These are phyloP conservation scores for Mythimna impura DNA, from an alignment of 2,888 invertebrate species.

Conservation along the genomic window DNA sequence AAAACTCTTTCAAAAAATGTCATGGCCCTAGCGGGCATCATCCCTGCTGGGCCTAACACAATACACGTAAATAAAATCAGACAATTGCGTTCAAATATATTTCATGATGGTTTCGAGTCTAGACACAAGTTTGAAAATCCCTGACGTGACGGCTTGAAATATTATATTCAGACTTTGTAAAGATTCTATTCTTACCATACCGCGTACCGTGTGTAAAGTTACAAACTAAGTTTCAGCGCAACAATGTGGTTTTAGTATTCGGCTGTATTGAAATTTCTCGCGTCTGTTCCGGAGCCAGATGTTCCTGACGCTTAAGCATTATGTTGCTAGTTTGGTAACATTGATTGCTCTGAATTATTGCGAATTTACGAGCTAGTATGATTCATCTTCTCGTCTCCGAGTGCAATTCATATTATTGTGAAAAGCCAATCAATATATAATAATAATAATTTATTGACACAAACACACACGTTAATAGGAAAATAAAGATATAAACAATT, in stretches of 20 bases:
- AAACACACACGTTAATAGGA: no score
- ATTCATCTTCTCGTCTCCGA: background rate
- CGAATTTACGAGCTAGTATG: background rate
- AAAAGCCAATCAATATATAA: background rate
- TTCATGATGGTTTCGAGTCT: background rate
- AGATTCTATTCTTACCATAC: slow-evolving; percentile 29
- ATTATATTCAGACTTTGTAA: slow-evolving; percentile 32
- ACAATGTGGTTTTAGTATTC: slow-evolving; percentile 32
- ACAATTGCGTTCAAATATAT: background rate
- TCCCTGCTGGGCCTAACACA: no score
- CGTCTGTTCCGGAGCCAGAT: slow-evolving; percentile 14
- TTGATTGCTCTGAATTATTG: background rate
- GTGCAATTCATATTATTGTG: background rate
- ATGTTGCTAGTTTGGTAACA: no score
- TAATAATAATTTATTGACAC: no score
- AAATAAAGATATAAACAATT: no score
- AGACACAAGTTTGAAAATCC: background rate
- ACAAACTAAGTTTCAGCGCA: slow-evolving; percentile 28
- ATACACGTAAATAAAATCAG: background rate
- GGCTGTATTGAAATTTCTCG: slow-evolving; percentile 38
- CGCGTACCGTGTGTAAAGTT: slow-evolving; percentile 4
- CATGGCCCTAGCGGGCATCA: no score
- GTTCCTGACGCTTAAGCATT: background rate
- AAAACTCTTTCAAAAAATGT: no score
- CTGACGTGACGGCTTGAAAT: slow-evolving; percentile 8